Base-by-base conservation (phyloP, 2,888 invertebrate species). In the Panopea generosa region DNA sequence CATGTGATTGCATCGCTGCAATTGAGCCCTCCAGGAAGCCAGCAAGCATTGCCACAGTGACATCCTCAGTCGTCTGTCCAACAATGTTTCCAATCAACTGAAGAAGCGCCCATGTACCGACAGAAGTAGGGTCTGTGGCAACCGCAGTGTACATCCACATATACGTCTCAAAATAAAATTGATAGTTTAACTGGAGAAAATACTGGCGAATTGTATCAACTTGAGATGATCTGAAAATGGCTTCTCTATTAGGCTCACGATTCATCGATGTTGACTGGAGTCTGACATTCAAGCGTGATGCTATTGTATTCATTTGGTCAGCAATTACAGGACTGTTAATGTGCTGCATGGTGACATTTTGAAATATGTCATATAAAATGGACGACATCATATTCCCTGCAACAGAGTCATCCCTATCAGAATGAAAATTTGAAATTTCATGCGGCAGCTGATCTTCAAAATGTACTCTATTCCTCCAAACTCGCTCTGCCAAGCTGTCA, bases 161-260 rank as follows among this genome's bases (percentile, higher is more conserved):
- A 18, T 55, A 72, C 11, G 65, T 66, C 57, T 78, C 82, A 7
- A 63, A 18, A 18, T 52, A 77, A 27, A 78, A 82, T 60, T 56
- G 53, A 16, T 75, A 55, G 9, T 63, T 24, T 24, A 82, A 49
- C 18, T 63, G 40, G 18, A 69, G 60, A 43, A 74, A 73, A 40
- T 74, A 75, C n/a, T 29, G 20, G 16, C 55, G 45, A 16, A 60
- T 4, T 33, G 33, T 7, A 33, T 11, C 33, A 33, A 33, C 33
- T 33, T 4, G 33, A 33, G 33, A 33, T 33, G 33, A 33, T 11
- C 33, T 33, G 11, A 33, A 33, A 33, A 33, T 33, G 33, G 4
- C 33, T 11, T 11, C 4, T n/a, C n/a, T n/a, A n/a, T n/a, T n/a
- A 11, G 4, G 6, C 4, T 7, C 4, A 11, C 11, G 4, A 33